Conservation (phyloP, 2,888 invertebrate genomes). For the Drosophila leonis region DNA sequence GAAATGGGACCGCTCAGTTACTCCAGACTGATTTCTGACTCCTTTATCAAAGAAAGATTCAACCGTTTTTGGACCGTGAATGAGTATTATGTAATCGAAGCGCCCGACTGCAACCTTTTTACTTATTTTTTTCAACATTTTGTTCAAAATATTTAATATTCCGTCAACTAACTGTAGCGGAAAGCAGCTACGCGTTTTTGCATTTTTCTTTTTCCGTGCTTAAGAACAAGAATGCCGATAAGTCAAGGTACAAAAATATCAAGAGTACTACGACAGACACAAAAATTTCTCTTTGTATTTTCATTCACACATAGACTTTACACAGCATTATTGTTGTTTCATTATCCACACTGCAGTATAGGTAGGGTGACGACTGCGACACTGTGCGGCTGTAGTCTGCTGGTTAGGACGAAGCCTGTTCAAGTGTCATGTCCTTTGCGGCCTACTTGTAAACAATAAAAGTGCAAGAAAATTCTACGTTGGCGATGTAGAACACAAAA, state of each 20-base stretch:
- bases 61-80: too few species aligned
- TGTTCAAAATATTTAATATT: background rate
- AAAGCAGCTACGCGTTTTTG: background rate
- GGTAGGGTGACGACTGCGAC: constrained; percentile 37
- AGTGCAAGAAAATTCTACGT: constrained; percentile 54
- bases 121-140: background rate
- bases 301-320: constrained; percentile 1
- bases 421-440: constrained; percentile 73
- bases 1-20: too few species aligned
- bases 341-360: constrained; percentile 40
- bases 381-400: constrained; percentile 41
- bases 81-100: too few species aligned
- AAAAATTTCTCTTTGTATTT: constrained; percentile 5
- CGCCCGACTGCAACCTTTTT: too few species aligned
- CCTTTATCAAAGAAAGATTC: too few species aligned
- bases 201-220: background rate
- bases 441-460: constrained; percentile 69
- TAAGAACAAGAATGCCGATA: constrained; percentile 6
- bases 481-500: constrained; percentile 68
- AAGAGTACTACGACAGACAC: constrained; percentile 5
- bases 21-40: too few species aligned
- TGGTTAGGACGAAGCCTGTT: constrained; percentile 43
- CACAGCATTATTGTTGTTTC: constrained; percentile 36
- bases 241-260: constrained; percentile 7
- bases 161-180: background rate